phyloP scores from a whole-genome alignment of 1,140 invertebrate species.

The Drosophila littoralis region DNA sequence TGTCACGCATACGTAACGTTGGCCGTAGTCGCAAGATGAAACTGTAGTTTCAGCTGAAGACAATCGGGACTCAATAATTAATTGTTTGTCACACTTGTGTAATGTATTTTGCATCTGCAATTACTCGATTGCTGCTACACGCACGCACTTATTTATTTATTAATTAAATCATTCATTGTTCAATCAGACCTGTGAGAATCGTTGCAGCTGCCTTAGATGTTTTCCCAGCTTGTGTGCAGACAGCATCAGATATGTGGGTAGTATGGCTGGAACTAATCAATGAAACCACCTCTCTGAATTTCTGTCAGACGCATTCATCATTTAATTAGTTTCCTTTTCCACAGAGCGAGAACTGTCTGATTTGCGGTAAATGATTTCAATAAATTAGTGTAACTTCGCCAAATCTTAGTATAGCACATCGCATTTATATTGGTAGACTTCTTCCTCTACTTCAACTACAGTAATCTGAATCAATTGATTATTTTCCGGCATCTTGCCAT shows the following conservation, averaged over 20 bases:
- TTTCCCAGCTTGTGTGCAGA: slow-evolving; percentile 5
- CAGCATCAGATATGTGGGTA: neutral
- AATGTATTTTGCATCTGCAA: slow-evolving; percentile 55
- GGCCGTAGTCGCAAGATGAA: slow-evolving; percentile 16
- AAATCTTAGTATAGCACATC: neutral
- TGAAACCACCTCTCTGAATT: slow-evolving; percentile 45
- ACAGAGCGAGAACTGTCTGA: slow-evolving; percentile 48
- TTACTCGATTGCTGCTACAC: slow-evolving; percentile 39
- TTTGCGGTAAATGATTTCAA: slow-evolving; percentile 69
- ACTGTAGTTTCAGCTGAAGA: neutral
- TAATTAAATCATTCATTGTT: slow-evolving; percentile 81
- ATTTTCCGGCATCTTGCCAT: slow-evolving; percentile 26
- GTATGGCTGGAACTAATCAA: slow-evolving; percentile 23
- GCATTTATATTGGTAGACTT: neutral
- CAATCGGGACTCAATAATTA: slow-evolving; percentile 65
- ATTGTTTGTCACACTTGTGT: slow-evolving; percentile 76
- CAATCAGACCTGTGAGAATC: slow-evolving; percentile 71
- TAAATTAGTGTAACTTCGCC: slow-evolving; percentile 59
- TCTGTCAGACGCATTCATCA: slow-evolving; percentile 66
- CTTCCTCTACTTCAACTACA: neutral
- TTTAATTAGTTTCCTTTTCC: slow-evolving; percentile 65
- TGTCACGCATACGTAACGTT: slow-evolving; percentile 61
- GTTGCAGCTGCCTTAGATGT: slow-evolving; percentile 28
- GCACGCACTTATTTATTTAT: slow-evolving; percentile 73
- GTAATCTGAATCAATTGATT: slow-evolving; percentile 25